These are phyloP conservation scores for Ceratina calcarata DNA, from an alignment of 1,140 invertebrate species.

Conservation along the genomic window DNA sequence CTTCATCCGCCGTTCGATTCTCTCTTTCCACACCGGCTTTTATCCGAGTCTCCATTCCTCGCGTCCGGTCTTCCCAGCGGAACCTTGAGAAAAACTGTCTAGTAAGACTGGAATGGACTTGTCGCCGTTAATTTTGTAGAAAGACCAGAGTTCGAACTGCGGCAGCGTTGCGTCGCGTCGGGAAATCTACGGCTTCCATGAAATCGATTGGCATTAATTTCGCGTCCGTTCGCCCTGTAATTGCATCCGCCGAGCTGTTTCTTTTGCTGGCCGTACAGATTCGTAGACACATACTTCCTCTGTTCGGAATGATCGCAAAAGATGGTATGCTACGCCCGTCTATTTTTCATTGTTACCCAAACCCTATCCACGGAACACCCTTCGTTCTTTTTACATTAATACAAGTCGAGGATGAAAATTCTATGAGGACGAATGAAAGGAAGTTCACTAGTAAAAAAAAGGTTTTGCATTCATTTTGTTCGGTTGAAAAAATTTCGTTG, in stretches of 20 bases:
- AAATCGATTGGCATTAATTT: slow-evolving; percentile 48
- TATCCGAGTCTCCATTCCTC: slow-evolving; percentile 11
- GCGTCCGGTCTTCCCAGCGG: background rate
- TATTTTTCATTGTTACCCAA: slow-evolving; percentile 51
- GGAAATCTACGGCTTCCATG: background rate
- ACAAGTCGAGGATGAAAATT: background rate
- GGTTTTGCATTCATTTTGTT: background rate
- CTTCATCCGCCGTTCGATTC: background rate
- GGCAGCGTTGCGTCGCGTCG: background rate
- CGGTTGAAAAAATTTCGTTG: background rate
- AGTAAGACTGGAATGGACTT: slow-evolving; percentile 30
- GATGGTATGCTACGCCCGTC: slow-evolving; percentile 28
- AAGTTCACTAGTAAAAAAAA: background rate
- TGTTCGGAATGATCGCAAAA: slow-evolving; percentile 36
- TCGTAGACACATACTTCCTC: slow-evolving; percentile 20
- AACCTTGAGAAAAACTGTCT: slow-evolving; percentile 6
- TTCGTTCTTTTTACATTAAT: background rate
- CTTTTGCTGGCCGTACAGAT: background rate
- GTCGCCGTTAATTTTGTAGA: slow-evolving; percentile 58
- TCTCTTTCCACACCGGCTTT: background rate
- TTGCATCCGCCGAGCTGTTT: slow-evolving; percentile 37
- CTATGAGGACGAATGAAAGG: too few species aligned
- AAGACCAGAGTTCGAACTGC: background rate
- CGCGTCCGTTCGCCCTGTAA: slow-evolving; percentile 39
- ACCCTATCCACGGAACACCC: background rate